A percentile compares a stretch with the other conserved stretches of the same genome.
Conservation (phyloP, 2,113 vertebrate genomes). For the human (Homo sapiens) region DNA sequence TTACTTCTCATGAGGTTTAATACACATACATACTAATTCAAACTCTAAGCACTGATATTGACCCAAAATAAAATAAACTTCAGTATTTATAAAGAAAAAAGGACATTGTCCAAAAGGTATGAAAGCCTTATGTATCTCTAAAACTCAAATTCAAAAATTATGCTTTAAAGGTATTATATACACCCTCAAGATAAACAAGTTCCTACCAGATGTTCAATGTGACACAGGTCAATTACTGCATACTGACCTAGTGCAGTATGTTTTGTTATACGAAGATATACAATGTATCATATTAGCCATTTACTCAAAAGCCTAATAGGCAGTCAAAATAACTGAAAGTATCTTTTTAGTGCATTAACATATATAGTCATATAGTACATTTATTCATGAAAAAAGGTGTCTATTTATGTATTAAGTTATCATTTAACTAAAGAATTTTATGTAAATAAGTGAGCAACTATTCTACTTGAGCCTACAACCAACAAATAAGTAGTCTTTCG, state of each 20-base stretch:
- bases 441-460: constrained; percentile 41
- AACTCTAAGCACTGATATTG: constrained; percentile 30
- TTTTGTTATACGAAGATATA: constrained; percentile 24
- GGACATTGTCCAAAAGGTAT: neutral
- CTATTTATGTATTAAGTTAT: constrained; percentile 4
- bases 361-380: neutral
- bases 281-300: constrained; percentile 31
- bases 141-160: constrained; percentile 54
- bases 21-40: neutral
- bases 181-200: constrained; percentile 20
- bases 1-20: constrained; percentile 2
- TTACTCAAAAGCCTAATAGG: constrained; percentile 45
- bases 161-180: constrained; percentile 21
- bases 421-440: constrained; percentile 51
- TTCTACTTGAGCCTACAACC: constrained; percentile 39
- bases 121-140: neutral
- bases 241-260: neutral
- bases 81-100: constrained; percentile 33
- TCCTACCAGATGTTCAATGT: constrained; percentile 32
- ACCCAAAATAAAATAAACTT: constrained; percentile 28
- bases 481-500: constrained; percentile 22
- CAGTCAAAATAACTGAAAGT: constrained; percentile 16
- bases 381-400: neutral
- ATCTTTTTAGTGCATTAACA: constrained; percentile 15
- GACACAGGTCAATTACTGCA: constrained; percentile 16